These are phyloP conservation scores for Ispidina picta DNA, from an alignment of 2,797 vertebrate genomes.

Conservation along the genomic window DNA sequence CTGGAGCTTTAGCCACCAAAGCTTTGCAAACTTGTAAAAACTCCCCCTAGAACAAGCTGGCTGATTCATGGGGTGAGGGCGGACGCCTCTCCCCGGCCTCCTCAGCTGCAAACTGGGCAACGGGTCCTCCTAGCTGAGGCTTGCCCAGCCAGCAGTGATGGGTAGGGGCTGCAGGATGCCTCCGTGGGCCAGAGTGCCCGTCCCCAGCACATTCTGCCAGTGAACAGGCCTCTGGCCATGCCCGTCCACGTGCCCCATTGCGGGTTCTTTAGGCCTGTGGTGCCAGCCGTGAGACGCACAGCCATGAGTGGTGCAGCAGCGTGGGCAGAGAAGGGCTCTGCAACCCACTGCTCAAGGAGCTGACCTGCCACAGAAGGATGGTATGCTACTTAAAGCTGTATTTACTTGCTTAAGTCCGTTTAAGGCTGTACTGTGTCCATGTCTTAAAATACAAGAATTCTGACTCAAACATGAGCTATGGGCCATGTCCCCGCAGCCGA, in stretches of 20 bases:
- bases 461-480: neutral
- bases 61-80: neutral
- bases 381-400: neutral
- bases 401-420: neutral
- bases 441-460: neutral
- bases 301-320: neutral
- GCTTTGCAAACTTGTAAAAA: constrained; percentile 5
- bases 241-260: neutral
- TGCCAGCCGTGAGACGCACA: neutral
- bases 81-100: rapidly evolving
- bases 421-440: neutral
- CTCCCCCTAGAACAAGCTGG: neutral
- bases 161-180: neutral
- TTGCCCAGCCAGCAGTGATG: neutral
- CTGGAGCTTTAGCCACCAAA: neutral
- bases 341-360: neutral
- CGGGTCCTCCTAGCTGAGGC: rapidly evolving
- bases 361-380: neutral
- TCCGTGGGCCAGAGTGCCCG: neutral
- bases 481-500: rapidly evolving
- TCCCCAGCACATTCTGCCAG: neutral
- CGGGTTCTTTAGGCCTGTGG: neutral
- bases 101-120: neutral
- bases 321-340: neutral
- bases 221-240: neutral